phyloP scores from a whole-genome alignment of 2,113 vertebrate species.

The Cynocephalus volans region DNA sequence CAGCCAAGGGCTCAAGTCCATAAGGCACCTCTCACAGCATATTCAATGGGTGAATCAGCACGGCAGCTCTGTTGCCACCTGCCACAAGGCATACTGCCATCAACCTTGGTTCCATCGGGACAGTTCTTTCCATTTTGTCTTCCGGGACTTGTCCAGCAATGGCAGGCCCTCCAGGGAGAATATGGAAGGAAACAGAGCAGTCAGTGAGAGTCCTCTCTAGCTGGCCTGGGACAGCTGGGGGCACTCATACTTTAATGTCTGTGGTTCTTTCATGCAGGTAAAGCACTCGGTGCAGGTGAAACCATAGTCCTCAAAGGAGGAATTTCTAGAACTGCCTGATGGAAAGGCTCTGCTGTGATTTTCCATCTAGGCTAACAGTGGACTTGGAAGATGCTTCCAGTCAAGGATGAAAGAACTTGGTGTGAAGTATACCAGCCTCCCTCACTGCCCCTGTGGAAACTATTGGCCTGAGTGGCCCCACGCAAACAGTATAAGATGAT shows the following conservation, averaged over 20 bases:
- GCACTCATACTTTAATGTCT: not conserved
- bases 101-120: not conserved
- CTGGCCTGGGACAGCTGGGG: not conserved
- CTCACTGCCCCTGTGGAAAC: not conserved
- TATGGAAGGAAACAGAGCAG: not conserved
- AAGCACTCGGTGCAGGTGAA: not conserved
- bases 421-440: not conserved
- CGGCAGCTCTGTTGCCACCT: not conserved
- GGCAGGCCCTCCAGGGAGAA: not conserved
- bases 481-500: not conserved
- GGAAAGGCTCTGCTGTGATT: not conserved
- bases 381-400: not conserved
- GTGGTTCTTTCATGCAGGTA: not conserved
- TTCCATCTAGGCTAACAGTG: not conserved
- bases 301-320: not conserved
- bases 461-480: not conserved
- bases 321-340: not conserved
- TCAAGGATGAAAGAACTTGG: not conserved
- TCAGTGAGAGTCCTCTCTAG: not conserved
- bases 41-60: rapidly evolving
- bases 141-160: not conserved
- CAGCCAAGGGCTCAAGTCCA: not conserved
- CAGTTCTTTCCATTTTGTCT: not conserved
- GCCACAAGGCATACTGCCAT: not conserved
- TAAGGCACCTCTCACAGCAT: not conserved